These are phyloP conservation scores for Aphidius gifuensis DNA, from an alignment of 1,140 invertebrate genomes.

Conservation along the genomic window DNA sequence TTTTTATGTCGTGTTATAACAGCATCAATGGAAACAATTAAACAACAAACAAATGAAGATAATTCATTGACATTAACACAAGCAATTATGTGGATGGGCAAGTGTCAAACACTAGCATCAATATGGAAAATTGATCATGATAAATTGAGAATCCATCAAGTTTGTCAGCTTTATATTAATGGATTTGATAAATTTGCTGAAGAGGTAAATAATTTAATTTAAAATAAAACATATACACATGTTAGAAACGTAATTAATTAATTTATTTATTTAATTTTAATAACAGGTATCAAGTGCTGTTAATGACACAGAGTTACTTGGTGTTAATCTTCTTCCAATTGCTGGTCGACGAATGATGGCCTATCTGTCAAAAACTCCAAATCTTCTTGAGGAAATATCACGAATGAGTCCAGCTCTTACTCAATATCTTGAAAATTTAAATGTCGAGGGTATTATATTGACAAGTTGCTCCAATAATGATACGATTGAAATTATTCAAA, in stretches of 20 bases:
- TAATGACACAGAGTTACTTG: conserved; percentile 63
- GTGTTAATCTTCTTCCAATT: conserved; percentile 65
- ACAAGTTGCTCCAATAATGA: conserved; percentile 49
- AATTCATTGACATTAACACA: conserved; percentile 57
- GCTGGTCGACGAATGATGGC: conserved; percentile 70
- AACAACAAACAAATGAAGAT: conserved; percentile 56
- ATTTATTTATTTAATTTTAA: too few relatives aligned
- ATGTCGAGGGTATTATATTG: conserved; percentile 33
- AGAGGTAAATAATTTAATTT: conserved; percentile 58
- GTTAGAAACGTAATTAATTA: too few relatives aligned
- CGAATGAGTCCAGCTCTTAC: conserved; percentile 67
- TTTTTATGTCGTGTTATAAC: conserved; percentile 66
- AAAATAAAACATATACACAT: conserved; percentile 3
- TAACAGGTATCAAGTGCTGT: conserved; percentile 59
- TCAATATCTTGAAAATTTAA: conserved; percentile 66
- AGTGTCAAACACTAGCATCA: conserved; percentile 67
- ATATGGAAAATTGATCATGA: conserved; percentile 80
- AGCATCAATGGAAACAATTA: conserved; percentile 62
- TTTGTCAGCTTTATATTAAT: conserved; percentile 71
- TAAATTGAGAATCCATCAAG: conserved; percentile 71
- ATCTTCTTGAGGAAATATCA: conserved; percentile 63
- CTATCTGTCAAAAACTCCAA: conserved; percentile 59
- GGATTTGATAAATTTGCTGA: conserved; percentile 76
- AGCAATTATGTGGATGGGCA: conserved; percentile 66
- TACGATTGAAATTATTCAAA: conserved; percentile 44